Base-by-base conservation (phyloP, 2,888 invertebrate species). In the Phasia obesa region DNA sequence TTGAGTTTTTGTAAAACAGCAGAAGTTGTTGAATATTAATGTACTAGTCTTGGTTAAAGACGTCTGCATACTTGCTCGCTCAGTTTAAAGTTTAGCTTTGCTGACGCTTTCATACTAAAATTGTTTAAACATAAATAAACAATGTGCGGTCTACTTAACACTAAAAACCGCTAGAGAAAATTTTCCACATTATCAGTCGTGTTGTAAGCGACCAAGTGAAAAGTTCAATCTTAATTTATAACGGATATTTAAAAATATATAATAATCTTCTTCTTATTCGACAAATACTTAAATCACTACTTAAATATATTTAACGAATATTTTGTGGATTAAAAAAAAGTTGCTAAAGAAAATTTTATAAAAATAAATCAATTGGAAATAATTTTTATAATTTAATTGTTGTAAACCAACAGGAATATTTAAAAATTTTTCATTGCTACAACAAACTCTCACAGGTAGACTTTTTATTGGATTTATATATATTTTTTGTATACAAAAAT, bases 131-230 rank as follows among this genome's bases (percentile, higher is more conserved):
- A 53, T 35, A 57, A 35, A 60, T 51, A 71, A 80, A 62, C 77
- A 87, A 21, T 57, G 80, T 67, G 69, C 81, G 84, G 81, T 85
- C 81, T 75, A 82, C 84, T 85, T 80, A 85, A 79, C 84, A 71
- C 86, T 87, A 87, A 89, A 89, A 89, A 89, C 87, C 87, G 87
- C 82, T 86, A 88, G 86, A 88, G 88, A 89, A 89, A 89, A 87
- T 81, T 87, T 85, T 85, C 84, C 82, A 71, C 86, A 86, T 81
- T 86, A 87, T 87, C 89, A 89, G 89, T 89, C 90, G 87, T 88
- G 82, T 73, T 84, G 55, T 59, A 65, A 59, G 47, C 78, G 85
- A 79, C 85, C 65, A 83, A 84, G 85, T 84, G 84, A 85, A 85
- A 84, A 88, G 89, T 88, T 86, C 86, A 87, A 85, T 87, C 86